These are phyloP conservation scores for Oxyscelio sp. DNA, from an alignment of 2,888 invertebrate species.

Conservation along the genomic window DNA sequence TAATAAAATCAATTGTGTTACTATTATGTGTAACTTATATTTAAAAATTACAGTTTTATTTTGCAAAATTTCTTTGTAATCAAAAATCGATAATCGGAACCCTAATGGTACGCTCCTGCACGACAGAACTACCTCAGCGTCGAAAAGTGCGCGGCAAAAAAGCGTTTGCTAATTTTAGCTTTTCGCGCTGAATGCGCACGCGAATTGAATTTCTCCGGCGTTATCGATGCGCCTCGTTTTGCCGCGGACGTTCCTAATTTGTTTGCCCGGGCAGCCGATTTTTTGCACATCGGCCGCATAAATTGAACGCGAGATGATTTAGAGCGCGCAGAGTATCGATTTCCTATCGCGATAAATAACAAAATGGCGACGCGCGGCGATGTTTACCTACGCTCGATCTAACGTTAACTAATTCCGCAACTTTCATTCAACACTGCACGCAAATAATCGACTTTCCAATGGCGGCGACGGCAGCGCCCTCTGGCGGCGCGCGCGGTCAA, in stretches of 20 bases:
- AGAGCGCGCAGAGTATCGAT: neutral
- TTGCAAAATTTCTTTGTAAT: too few species aligned
- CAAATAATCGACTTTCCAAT: constrained; percentile 13
- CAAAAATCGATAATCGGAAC: too few species aligned
- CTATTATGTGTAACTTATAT: too few species aligned
- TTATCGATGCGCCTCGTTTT: neutral
- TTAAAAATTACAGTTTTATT: too few species aligned
- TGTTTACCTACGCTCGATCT: neutral
- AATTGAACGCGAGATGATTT: constrained; percentile 1
- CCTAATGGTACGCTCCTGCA: too few species aligned
- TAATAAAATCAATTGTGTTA: too few species aligned
- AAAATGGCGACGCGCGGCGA: neutral
- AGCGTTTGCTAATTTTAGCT: too few species aligned
- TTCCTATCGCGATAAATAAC: neutral
- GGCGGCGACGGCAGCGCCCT: neutral
- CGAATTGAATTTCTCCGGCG: neutral
- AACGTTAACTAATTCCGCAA: neutral
- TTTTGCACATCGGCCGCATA: neutral
- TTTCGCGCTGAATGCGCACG: too few species aligned
- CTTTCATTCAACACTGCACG: constrained; percentile 23
- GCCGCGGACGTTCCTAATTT: neutral
- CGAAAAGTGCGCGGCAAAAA: too few species aligned
- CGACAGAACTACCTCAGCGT: too few species aligned
- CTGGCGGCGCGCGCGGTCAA: neutral
- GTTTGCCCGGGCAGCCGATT: neutral